Evolutionary conservation across 2,797 vertebrate genomes (phyloP).

Genomic region (Macropus fuliginosus): DNA sequence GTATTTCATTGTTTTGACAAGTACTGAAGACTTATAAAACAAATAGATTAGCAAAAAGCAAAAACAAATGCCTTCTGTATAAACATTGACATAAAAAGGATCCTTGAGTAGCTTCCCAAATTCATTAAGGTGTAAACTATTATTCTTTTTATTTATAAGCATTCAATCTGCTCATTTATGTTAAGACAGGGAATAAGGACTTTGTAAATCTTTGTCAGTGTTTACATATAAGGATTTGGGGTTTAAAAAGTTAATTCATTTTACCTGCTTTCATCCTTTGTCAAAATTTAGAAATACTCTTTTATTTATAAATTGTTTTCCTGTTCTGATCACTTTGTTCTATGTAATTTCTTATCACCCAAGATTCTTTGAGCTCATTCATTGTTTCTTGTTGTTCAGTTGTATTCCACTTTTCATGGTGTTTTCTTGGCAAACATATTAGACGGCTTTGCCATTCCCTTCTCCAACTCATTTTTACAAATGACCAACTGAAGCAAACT

Average conservation of each 20-base stretch:
- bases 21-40: slow-evolving; percentile 13
- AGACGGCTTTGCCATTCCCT: neutral
- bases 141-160: neutral
- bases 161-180: neutral
- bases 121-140: neutral
- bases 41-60: neutral
- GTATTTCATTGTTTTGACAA: slow-evolving; percentile 37
- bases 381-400: neutral
- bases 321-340: neutral
- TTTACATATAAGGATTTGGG: neutral
- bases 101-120: neutral
- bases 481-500: neutral
- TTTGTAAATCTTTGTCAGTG: neutral
- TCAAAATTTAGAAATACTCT: neutral
- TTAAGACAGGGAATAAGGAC: neutral
- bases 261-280: neutral
- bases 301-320: neutral
- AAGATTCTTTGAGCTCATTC: neutral
- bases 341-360: neutral
- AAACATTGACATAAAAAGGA: neutral
- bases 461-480: neutral
- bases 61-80: neutral
- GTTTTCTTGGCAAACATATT: neutral
- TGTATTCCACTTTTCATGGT: neutral
- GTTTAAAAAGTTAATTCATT: neutral